phyloP scores from a whole-genome alignment of 1,140 invertebrate species.

The Bemisia tabaci region DNA sequence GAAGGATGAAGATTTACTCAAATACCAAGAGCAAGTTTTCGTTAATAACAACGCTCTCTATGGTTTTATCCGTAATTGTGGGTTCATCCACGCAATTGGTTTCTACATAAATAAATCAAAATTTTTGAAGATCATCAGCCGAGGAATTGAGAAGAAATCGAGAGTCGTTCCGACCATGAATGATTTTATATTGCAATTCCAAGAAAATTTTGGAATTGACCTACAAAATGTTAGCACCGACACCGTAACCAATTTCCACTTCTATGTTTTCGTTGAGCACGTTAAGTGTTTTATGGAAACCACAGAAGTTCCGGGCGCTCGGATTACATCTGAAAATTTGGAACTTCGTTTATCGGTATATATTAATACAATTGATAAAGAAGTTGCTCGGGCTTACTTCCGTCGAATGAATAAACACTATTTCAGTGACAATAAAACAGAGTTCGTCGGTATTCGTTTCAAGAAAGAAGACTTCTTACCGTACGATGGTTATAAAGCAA shows the following conservation, averaged over 20 bases:
- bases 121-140: background rate
- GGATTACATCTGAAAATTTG: background rate
- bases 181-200: background rate
- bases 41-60: background rate
- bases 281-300: background rate
- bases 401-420: too few relatives aligned
- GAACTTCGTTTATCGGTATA: background rate
- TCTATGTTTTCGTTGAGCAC: background rate
- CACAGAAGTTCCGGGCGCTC: background rate
- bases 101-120: background rate
- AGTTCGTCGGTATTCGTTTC: too few relatives aligned
- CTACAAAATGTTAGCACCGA: background rate
- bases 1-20: background rate
- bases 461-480: too few relatives aligned
- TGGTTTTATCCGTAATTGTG: background rate
- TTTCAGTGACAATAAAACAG: too few relatives aligned
- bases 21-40: background rate
- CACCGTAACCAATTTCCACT: background rate
- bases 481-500: too few relatives aligned
- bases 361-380: background rate
- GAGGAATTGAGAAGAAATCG: background rate
- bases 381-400: background rate
- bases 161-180: background rate
- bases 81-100: background rate
- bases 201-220: background rate